Base-by-base conservation (phyloP, 2,888 invertebrate species). In the Helleia helle region DNA sequence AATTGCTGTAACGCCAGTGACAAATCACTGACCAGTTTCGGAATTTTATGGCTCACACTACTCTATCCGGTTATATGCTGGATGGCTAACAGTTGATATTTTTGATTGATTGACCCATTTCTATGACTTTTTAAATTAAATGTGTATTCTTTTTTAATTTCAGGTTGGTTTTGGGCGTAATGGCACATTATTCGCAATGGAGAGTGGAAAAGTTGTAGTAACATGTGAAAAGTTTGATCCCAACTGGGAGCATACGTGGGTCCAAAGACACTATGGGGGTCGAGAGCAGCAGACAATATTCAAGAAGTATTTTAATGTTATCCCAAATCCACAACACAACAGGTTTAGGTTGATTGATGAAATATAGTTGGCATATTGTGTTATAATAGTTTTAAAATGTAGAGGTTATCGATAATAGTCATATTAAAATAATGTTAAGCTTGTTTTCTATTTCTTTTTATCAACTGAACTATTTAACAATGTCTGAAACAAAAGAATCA, bases 301-400 rank as follows among this genome's bases (percentile, higher is more conserved):
- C 57, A 96, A 96, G 66, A 95, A 95, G 61, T 94, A 95, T 65
- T 93, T 89, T 54, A 92, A 97, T 81, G 87, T 97, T 25, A 86
- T 96, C 52, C 91, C 95, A 0, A 83, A 90, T 45, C 88, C 90
- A 15, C 91, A 95, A 51, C 93, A 94, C 63, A 88, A 90, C 41
- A 87, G 89, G 53, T 96, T 96, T 65, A 92, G 89, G 61, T 80
- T 95, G 37, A 76, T 94, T 27, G 90, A 93, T 65, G 88, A 89
- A 71, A 70, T 93, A 43, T 94, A 57, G 44, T 30, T 36, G 6
- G 22, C 14, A 15, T 5, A 27, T 27, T 27, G 5, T 3, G 8
- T 22, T 7, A 2, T 22, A 22, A 3, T 15, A 22, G 22, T 22
- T 22, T 7, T 22, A 5, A 6, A 22, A 22, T 22, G 22, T 4